Base-by-base conservation (phyloP, 2,113 vertebrate genomes). In the Sceloporus tristichus region DNA sequence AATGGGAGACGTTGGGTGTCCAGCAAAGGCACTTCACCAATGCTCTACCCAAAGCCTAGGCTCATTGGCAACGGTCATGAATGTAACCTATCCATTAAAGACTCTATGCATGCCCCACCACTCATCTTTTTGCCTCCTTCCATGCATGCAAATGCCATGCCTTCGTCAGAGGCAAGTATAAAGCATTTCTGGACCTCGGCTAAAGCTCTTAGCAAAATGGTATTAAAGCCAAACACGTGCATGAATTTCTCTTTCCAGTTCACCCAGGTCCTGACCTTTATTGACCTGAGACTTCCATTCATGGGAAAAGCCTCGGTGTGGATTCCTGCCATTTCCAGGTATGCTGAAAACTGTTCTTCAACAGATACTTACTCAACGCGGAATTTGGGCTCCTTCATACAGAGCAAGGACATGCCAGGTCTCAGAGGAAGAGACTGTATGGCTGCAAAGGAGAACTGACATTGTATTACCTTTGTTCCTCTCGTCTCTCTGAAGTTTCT, bases 181-280 rank as follows among this genome's bases (percentile, higher is more conserved):
- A 88, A 91, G 18, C 1, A 0, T 86, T 84, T 80, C 88, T 2
- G 85, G 70, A 0, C 75, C 79, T 77, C 56, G 86, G 80, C 86
- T 87, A 86, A 34, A 75, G 87, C 89, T 82, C 80, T 80, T 91
- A 0, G 1, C 78, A 53, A 8, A 66, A 74, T 0, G 0, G 1
- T 34, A 85, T 84, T 85, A 92, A 87, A 81, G 48, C 84, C 91
- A 89, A 93, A 92, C 82, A 85, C 84, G 23, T 0, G 0, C 85
- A 48, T 85, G 91, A 93, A 84, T 91, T 95, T 92, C 93, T 77
- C 87, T 90, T 91, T 91, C 90, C 94, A 91, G 85, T 92, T 93
- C 88, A 90, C 87, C 29, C 84, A n/a, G 92, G 75, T 79, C 92
- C 79, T 90, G 94, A 80, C 94, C 93, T 91, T 48, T 87, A 80